A percentile compares a stretch with the other conserved stretches of the same genome.
phyloP scores from a whole-genome alignment of 2,113 vertebrate species.

The Mobula birostris region DNA sequence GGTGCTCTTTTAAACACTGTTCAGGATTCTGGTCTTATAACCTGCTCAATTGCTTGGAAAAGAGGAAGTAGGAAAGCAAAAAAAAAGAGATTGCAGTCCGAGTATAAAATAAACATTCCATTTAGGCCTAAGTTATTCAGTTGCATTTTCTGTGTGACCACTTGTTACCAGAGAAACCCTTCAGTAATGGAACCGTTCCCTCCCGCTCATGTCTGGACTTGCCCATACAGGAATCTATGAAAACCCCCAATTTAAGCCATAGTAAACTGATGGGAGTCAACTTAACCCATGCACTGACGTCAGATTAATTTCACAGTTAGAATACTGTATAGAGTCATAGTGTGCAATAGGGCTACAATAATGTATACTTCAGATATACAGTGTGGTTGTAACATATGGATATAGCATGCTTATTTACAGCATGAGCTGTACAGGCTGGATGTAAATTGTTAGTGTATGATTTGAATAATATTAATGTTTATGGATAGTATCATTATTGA shows the following conservation, averaged over 20 bases:
- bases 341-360: not conserved
- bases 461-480: not conserved
- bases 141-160: constrained; percentile 41
- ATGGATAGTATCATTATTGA: too few species aligned
- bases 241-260: constrained; percentile 58
- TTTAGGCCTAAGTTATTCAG: not conserved
- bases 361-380: too few species aligned
- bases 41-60: not conserved
- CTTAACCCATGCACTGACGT: not conserved
- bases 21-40: not conserved
- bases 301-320: too few species aligned
- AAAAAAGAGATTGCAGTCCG: not conserved
- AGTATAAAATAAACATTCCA: not conserved
- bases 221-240: constrained; percentile 53
- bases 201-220: constrained; percentile 62
- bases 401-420: too few species aligned
- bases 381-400: too few species aligned
- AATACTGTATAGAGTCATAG: too few species aligned
- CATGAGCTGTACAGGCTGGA: not conserved
- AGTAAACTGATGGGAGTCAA: constrained; percentile 34
- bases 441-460: not conserved
- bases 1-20: not conserved
- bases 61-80: not conserved
- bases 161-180: constrained; percentile 69
- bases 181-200: constrained; percentile 42